Evolutionary conservation across 35 echinoderm and acorn worm species (phyloP), one percentile per base, ranked within the genome.

Genomic region (Lytechinus variegatus): DNA sequence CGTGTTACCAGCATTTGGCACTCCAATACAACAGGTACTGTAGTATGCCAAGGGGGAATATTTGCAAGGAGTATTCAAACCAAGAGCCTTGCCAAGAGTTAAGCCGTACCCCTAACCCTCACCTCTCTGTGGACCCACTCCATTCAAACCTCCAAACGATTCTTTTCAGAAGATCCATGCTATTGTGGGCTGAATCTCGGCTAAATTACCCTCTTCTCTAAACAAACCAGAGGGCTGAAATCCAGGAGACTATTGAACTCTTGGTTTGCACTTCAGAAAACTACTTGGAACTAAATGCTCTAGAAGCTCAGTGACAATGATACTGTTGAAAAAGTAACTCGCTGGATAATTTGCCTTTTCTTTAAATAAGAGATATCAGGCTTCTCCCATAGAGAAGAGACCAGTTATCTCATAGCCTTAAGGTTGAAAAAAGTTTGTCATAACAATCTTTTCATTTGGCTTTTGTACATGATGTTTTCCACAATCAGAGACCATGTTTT

Each of bases 191-290:
- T 79, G 66, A 79, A 79, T 79, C 66, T 79, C 66, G 21, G 66
- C 66, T 79, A 79, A 79, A 79, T 79, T 79, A 79, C 66, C 66
- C 66, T 79, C 66, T 24, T 79, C 66, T n/a, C 66, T 79, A 79
- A 79, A 79, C 66, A 79, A 79, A 79, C 66, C 66, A 79, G 66
- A 79, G 66, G 66, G 66, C 19, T 79, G 66, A 79, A 79, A 79
- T 79, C 66, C 66, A 79, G 66, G 66, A 79, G 66, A 79, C 66
- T 79, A 79, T 79, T 79, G 66, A 79, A 79, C 66, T 79, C 66
- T 79, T 6, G 66, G 19, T 19, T 79, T 79, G 66, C 66, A 79
- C 66, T 79, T 79, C 66, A 79, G 16, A 79, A 16, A 79, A 24
- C 8, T 58, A 21, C 13, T 44, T 71, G 66, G 66, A 79, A 79